Conservation (phyloP, 2,888 invertebrate species). For the Trachelus troglodyta region DNA sequence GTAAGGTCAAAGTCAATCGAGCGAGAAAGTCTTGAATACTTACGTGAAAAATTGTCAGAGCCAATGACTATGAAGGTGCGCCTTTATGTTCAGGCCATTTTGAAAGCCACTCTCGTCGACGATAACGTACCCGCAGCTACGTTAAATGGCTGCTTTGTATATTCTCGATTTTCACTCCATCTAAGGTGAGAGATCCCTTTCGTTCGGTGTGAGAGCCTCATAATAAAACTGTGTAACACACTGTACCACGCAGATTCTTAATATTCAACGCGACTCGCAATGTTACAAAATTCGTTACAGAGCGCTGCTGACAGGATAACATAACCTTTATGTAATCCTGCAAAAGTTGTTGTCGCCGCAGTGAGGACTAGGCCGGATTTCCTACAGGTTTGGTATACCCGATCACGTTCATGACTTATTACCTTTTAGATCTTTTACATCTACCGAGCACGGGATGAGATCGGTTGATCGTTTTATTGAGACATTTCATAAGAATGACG, state of each 20-base stretch:
- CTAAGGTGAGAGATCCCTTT: background rate
- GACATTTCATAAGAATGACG: background rate
- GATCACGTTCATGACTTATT: background rate
- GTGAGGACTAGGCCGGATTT: background rate
- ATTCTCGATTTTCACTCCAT: background rate
- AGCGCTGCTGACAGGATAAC: constrained; percentile 44
- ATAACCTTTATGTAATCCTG: constrained; percentile 45
- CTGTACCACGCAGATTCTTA: constrained; percentile 22
- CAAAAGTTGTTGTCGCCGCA: constrained; percentile 24
- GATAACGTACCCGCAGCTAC: background rate
- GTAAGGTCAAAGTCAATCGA: background rate
- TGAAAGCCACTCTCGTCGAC: background rate
- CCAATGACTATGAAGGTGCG: background rate
- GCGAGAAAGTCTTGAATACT: background rate
- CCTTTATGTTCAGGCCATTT: background rate
- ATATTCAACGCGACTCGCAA: constrained; percentile 36
- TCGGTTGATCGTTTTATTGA: background rate
- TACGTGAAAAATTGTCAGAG: background rate
- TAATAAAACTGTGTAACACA: background rate
- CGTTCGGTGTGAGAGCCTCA: background rate
- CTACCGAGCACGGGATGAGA: background rate
- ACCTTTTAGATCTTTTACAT: background rate
- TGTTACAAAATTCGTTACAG: constrained; percentile 50
- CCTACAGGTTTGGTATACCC: background rate
- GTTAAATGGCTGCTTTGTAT: background rate